Percentiles rank a stretch among this genome's conserved stretches.
Conservation (phyloP, 37 sponge, comb jelly and placozoan genomes). For the Cliona cf. orientalis region DNA sequence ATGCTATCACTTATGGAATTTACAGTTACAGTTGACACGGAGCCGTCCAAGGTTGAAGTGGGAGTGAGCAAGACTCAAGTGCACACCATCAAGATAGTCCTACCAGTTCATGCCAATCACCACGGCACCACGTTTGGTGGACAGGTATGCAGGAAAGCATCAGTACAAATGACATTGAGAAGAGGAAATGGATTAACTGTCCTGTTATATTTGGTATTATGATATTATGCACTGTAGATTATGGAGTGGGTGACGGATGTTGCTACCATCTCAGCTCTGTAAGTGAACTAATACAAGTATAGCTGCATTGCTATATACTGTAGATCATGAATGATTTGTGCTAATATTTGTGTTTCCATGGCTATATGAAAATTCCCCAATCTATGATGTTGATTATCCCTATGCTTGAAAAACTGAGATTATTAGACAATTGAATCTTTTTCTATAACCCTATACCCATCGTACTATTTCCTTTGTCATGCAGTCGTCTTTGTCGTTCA, state of each 20-base stretch:
- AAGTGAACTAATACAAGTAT: too few species aligned
- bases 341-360: too few species aligned
- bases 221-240: too few species aligned
- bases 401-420: too few species aligned
- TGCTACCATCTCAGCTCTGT: conserved; percentile 53
- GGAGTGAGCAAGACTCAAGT: conserved; percentile 8
- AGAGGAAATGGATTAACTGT: background rate
- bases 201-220: background rate
- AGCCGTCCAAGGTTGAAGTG: background rate
- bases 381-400: too few species aligned
- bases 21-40: too few species aligned
- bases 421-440: background rate
- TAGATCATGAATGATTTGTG: too few species aligned
- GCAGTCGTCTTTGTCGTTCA: conserved; percentile 23
- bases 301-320: too few species aligned
- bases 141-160: background rate
- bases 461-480: background rate
- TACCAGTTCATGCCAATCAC: conserved; percentile 60
- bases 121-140: conserved; percentile 70
- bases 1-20: too few species aligned
- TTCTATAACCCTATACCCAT: too few species aligned
- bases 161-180: background rate
- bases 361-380: background rate
- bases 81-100: conserved; percentile 54
- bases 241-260: conserved; percentile 70